Base-by-base conservation (phyloP, 2,113 vertebrate species). In the Macquaria ambigua region DNA sequence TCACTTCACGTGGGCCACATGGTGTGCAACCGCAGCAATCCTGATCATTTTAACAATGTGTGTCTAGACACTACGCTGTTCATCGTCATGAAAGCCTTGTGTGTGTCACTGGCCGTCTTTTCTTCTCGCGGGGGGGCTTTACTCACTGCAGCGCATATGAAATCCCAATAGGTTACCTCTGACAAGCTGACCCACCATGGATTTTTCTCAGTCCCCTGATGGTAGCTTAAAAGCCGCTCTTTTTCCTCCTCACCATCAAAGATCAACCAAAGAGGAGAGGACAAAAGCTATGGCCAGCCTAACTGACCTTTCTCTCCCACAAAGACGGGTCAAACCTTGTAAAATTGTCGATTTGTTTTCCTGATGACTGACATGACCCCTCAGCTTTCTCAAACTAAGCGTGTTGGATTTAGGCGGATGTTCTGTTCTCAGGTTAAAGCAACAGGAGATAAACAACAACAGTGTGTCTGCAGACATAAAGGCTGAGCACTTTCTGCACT, bases 101-200 rank as follows among this genome's bases (percentile, higher is more conserved):
- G 41, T 41, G 58, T 85, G 84, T 87, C 79, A 79, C 67, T 83
- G 59, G 77, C 81, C 39, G 62, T 63, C 86, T 87, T 87, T 81
- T 73, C 71, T 75, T 82, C 77, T 23, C 10, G 34, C 67, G 68
- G 74, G 71, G 74, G 71, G 69, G 70, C 87, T 87, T 89, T 86
- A 53, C 78, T 90, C 82, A 55, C 77, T 52, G 58, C 75, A 52
- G 82, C 53, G 39, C 67, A 82, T 88, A 74, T 89, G 70, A 89
- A 89, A 90, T 91, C 89, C 80, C 90, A 87, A 93, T 92, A 92
- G 93, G 91, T 90, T 90, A 79, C 74, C 71, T 74, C 87, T 81
- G 86, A 88, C 79, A 80, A 67, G 77, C 81, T 89, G 83, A 89
- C 78, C 79, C 50, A 83, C 53, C 77, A 94, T 92, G 77, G 90